Conservation (phyloP, 2,888 invertebrate genomes). For the Tipula helvola region DNA sequence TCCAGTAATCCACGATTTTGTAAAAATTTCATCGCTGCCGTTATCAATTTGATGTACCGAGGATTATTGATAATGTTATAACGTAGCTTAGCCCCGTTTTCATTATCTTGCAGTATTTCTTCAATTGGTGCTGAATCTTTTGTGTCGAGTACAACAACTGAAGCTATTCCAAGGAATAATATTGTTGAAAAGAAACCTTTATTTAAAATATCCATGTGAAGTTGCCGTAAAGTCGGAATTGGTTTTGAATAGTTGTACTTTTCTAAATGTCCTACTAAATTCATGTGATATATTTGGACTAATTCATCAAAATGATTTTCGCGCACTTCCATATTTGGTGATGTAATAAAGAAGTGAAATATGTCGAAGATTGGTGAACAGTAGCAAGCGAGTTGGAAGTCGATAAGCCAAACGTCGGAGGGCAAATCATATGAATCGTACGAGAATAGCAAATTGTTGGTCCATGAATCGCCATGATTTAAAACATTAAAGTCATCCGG, state of each 20-base stretch:
- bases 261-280: neutral
- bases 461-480: neutral
- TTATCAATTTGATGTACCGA: neutral
- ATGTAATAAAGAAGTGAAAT: neutral
- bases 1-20: neutral
- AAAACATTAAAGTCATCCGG: neutral
- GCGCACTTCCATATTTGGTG: neutral
- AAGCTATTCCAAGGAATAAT: neutral
- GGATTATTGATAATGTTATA: neutral
- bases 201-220: neutral
- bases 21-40: neutral
- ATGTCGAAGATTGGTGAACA: neutral
- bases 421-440: conserved; percentile 9
- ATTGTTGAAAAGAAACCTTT: neutral
- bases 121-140: neutral
- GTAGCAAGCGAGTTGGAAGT: neutral
- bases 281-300: neutral
- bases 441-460: neutral
- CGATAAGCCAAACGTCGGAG: neutral
- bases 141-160: neutral
- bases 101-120: neutral
- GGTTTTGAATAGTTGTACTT: neutral
- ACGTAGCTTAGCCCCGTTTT: neutral
- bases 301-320: neutral
- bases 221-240: neutral